phyloP scores from a whole-genome alignment of 2,113 vertebrate species.

The Hipposideros armiger region DNA sequence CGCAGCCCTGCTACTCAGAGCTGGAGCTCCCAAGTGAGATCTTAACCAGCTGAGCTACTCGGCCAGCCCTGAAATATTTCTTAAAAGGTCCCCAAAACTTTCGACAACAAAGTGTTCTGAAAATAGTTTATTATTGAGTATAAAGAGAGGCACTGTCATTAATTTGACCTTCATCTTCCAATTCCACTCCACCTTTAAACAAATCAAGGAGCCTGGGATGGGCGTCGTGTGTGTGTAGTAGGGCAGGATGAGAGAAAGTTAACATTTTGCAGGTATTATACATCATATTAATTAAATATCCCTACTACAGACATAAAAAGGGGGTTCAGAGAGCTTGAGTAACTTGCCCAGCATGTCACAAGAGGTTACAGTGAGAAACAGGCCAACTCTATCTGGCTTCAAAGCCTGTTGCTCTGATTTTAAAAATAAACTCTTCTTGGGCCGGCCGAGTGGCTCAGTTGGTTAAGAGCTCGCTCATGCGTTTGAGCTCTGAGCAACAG shows the following conservation, averaged over 20 bases:
- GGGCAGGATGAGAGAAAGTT: not conserved
- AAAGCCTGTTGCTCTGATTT: not conserved
- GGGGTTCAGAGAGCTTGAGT: not conserved
- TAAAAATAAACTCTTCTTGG: not conserved
- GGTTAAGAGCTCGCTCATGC: no score
- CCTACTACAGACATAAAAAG: not conserved
- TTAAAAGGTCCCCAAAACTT: not conserved
- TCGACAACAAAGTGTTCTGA: not conserved
- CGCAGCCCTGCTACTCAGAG: no score
- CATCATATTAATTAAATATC: not conserved
- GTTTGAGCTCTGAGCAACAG: no score
- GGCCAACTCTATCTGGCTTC: not conserved
- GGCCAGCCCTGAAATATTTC: not conserved
- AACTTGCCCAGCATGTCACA: not conserved
- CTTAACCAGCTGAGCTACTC: no score
- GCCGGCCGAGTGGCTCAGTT: no score
- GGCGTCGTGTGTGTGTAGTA: no score
- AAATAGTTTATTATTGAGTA: slow-evolving; percentile 35
- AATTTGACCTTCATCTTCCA: not conserved
- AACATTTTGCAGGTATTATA: not conserved
- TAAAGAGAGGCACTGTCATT: not conserved
- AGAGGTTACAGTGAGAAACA: not conserved
- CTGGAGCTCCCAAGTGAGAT: no score
- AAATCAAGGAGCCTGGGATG: not conserved
- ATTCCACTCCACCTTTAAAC: not conserved